phyloP scores from a whole-genome alignment of 2,797 vertebrate species.

The Sebastes dallii region DNA sequence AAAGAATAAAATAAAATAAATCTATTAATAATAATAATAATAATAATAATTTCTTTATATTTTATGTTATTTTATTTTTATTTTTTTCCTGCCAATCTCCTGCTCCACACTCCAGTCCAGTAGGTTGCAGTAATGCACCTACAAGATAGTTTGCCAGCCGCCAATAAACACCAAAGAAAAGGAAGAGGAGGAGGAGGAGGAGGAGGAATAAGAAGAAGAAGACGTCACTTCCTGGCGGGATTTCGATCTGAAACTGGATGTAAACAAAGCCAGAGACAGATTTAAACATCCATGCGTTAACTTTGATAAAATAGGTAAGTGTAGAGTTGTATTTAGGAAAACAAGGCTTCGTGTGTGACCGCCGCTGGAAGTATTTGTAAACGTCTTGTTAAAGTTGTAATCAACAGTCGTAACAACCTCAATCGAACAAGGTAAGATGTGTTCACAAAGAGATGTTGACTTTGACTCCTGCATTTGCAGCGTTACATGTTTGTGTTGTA shows the following conservation, averaged over 20 bases:
- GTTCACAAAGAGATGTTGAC: not conserved
- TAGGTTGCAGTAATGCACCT: too few relatives aligned
- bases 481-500: not conserved
- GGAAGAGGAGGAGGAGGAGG: too few relatives aligned
- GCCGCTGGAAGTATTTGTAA: not conserved
- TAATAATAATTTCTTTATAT: too few relatives aligned
- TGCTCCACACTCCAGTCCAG: too few relatives aligned
- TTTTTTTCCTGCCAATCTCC: too few relatives aligned
- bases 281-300: not conserved
- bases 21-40: too few relatives aligned
- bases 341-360: not conserved
- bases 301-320: too few relatives aligned
- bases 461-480: not conserved
- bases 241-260: not conserved
- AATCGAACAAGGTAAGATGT: not conserved
- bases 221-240: slow-evolving; percentile 60
- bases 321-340: not conserved
- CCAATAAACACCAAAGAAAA: too few relatives aligned
- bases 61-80: too few relatives aligned
- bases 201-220: too few relatives aligned
- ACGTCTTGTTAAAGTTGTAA: not conserved
- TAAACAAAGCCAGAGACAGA: slow-evolving; percentile 6
- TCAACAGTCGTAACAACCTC: accelerated
- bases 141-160: accelerated
- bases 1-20: too few relatives aligned